Evolutionary conservation across 2,888 invertebrate genomes (phyloP), one percentile per base, ranked within the genome.

Genomic region (Diabrotica balteata): DNA sequence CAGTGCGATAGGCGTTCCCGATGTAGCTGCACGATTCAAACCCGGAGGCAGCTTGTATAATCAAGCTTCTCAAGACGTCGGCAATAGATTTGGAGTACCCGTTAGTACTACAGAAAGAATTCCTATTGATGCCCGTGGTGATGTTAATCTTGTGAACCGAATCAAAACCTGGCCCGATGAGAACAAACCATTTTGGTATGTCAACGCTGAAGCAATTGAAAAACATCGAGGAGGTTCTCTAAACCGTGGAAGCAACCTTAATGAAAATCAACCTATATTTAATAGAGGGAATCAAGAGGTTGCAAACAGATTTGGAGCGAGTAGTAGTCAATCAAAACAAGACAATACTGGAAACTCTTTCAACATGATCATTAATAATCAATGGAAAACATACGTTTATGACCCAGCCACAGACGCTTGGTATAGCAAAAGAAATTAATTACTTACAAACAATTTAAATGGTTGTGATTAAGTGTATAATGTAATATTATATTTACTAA

Each of bases 91-190:
- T 32, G 32, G 32, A 32, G 9, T 63, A 7, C 0, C 49, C 9
- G 87, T 88, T 77, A 86, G 90, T 73, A 85, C 86, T 0, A 85
- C 86, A 0, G 79, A 81, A 22, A 82, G 83, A 42, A 79, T 91
- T 42, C 92, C 92, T 0, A 79, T 89, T 2, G 91, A 92, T 82
- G 91, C 91, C 0, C 85, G 86, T 46, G 91, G 91, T 1, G 90
- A 92, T 76, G 17, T 17, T 1, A 17, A 17, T 17, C 17, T 17
- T 17, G 17, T 17, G 17, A 17, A 17, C 17, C 17, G 17, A 17
- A 17, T 17, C 17, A 17, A 17, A 17, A 17, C 17, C 17, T 17
- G 17, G 17, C 17, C 17, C 17, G 17, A 17, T 17, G 17, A 17
- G 2, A 17, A 17, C 17, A 17, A 17, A 17, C 17, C 17, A 17